Evolutionary conservation across 1,140 invertebrate species (phyloP), one percentile per base, ranked within the genome.

Genomic region (Drosophila prosaltans): DNA sequence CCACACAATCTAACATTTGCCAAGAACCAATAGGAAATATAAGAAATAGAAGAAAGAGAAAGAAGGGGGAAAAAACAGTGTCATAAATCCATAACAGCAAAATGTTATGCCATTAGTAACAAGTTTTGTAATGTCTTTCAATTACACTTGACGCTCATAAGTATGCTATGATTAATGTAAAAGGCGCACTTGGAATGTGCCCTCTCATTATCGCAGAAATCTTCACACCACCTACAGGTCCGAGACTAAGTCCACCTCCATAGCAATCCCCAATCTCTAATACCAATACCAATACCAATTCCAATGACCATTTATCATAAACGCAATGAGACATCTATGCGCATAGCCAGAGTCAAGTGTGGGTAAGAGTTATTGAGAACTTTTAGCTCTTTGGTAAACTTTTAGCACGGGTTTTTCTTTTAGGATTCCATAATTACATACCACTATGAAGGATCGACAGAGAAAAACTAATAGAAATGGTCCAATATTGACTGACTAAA

Each of bases 101-200:
- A 88, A 69, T 74, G 68, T 78, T 65, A 30, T 66, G 72, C 84
- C 83, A 86, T 86, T 88, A 86, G 85, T 58, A 84, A 78, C 83
- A 83, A 89, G 80, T 86, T 86, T 86, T 83, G 69, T 81, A 86
- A 89, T 86, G 83, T 81, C 83, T 86, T 86, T 86, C 83, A 86
- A 86, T 88, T 86, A 86, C 80, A 86, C 80, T 86, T 74, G 83
- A 83, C 83, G 76, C 83, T 80, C 80, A 89, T 88, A 88, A 88
- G 83, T 89, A 88, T 89, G 84, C 84, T 71, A 88, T 88, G 83
- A 88, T 88, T 88, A 88, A 88, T 88, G 83, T 88, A 88, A 89
- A 78, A 80, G 84, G 73, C 74, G 74, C 75, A 65, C 75, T 71
- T 41, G 45, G 65, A 82, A 59, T 70, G 63, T 63, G 77, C 70